Base-by-base conservation (phyloP, 2,888 invertebrate genomes). In the Erebia aethiops region DNA sequence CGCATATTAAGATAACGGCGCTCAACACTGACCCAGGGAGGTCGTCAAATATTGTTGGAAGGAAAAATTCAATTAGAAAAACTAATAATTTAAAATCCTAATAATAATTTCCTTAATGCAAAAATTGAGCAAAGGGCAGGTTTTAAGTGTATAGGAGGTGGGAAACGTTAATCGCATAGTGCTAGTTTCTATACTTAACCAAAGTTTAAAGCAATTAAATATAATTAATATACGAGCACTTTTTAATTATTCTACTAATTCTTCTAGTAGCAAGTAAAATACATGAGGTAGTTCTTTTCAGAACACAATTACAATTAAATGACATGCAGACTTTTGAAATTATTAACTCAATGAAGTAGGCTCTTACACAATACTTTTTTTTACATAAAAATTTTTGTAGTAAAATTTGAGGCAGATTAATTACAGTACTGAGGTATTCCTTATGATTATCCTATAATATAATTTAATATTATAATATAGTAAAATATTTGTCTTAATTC, bases 341-440 rank as follows among this genome's bases (percentile, higher is more conserved):
- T 7, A 7, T 13, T 21, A 16, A 16, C 52, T 54, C 18, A 58
- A 26, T 26, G 13, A n/a, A 35, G 26, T 26, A 26, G 13, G 21
- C 14, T 57, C 9, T 26, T 26, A 26, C 13, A 5, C 57, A 26
- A 26, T 54, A 35, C 13, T 1, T 21, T 41, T 21, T 58, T n/a
- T 14, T 9, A 35, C 35, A n/a, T 16, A 60, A 60, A 11, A 41
- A 63, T 58, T 51, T 51, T 51, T n/a, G n/a, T n/a, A 14, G 7
- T 26, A 52, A 2, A 18, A 0, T 43, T 18, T 43, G 43, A 61
- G 43, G 61, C 18, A 61, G 61, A 43, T 18, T 43, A 10, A 11
- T 61, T 43, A 61, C 43, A 61, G 61, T 61, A 61, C 46, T 46
- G 43, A 61, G 61, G 61, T 61, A 61, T 61, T 61, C 18, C 16